Evolutionary conservation across 2,888 invertebrate species (phyloP).

Genomic region (Ectobius pallidus): DNA sequence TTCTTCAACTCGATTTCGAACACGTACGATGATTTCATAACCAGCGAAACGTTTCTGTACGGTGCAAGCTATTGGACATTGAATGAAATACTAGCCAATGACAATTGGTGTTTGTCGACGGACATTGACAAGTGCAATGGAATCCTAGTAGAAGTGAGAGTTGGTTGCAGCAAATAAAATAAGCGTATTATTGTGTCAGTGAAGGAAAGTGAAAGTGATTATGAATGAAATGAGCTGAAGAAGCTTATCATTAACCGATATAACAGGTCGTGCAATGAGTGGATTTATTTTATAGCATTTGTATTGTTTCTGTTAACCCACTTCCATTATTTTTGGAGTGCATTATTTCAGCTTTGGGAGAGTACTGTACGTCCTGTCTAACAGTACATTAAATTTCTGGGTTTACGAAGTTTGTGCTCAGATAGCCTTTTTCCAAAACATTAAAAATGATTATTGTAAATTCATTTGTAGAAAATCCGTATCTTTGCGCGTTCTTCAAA

Average conservation of each 20-base stretch:
- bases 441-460: too few relatives aligned
- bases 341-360: not conserved
- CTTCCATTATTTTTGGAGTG: not conserved
- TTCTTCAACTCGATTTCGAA: too few relatives aligned
- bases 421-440: too few relatives aligned
- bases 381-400: too few relatives aligned
- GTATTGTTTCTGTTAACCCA: not conserved
- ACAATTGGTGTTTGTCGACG: constrained; percentile 10
- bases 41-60: too few relatives aligned
- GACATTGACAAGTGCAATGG: constrained; percentile 30
- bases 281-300: not conserved
- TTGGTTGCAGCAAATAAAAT: not conserved
- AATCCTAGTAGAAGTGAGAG: not conserved
- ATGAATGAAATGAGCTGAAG: constrained; percentile 1
- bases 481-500: too few relatives aligned
- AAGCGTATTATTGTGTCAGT: constrained; percentile 13
- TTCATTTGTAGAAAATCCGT: too few relatives aligned
- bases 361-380: not conserved
- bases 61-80: not conserved
- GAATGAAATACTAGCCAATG: not conserved
- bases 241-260: not conserved
- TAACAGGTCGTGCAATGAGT: not conserved
- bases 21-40: not conserved
- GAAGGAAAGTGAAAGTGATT: constrained; percentile 35
- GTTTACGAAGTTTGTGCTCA: too few relatives aligned